A percentile compares a stretch with the other conserved stretches of the same genome.
Evolutionary conservation across 2,113 vertebrate species (phyloP).

Genomic region (Rhodinocichla rosea): DNA sequence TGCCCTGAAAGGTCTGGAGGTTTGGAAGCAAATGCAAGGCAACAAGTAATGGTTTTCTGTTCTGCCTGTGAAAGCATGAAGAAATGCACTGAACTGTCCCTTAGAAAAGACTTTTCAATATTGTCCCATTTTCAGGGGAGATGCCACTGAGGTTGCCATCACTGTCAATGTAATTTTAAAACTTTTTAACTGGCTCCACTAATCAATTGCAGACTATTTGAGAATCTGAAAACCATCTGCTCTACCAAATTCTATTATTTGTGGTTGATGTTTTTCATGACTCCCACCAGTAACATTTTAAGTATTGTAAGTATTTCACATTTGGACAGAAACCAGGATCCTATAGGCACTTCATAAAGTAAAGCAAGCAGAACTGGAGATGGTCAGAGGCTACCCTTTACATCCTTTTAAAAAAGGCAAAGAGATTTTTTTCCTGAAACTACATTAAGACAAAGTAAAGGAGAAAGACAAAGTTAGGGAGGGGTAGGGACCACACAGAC

Average conservation of each 20-base stretch:
- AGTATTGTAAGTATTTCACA: background rate
- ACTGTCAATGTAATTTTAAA: background rate
- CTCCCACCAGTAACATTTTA: background rate
- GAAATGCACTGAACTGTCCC: background rate
- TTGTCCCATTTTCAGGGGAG: background rate
- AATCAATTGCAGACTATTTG: background rate
- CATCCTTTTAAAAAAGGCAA: background rate
- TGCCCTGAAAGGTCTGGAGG: background rate
- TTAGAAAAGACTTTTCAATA: background rate
- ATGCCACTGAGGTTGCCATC: background rate
- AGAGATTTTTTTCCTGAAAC: background rate
- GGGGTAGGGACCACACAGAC: background rate
- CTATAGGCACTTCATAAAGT: background rate
- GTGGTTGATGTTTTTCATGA: background rate
- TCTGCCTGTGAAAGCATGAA: background rate
- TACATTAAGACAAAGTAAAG: background rate
- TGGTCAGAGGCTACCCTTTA: background rate
- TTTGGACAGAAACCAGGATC: background rate
- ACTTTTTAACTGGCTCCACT: background rate
- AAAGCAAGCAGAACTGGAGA: background rate
- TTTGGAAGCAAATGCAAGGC: background rate
- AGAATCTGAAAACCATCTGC: background rate
- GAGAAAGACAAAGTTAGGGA: background rate
- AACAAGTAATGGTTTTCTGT: background rate
- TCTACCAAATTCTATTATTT: background rate